These are phyloP conservation scores for Acropora yongei DNA, from an alignment of 64 coral and sea anemone genomes.

Conservation along the genomic window DNA sequence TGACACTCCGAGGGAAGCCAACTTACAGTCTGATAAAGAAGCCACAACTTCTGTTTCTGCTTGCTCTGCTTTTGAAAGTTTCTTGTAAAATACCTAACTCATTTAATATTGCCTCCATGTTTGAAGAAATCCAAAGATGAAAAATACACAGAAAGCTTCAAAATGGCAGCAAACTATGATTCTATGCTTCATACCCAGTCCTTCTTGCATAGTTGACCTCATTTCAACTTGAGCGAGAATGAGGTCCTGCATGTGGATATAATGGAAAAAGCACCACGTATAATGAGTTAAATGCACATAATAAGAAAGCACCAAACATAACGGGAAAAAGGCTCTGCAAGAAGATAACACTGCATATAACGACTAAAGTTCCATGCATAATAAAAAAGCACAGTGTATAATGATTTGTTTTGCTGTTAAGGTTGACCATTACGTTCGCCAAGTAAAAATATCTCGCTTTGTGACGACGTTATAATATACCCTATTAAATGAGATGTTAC, in stretches of 20 bases:
- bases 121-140: not conserved
- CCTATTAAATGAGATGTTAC: too few relatives aligned
- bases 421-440: too few relatives aligned
- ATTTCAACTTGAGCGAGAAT: not conserved
- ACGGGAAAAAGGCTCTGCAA: not conserved
- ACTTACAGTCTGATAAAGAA: conserved; percentile 36
- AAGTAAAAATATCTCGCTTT: too few relatives aligned
- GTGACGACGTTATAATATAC: too few relatives aligned
- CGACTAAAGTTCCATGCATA: not conserved
- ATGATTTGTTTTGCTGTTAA: not conserved
- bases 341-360: not conserved
- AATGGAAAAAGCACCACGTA: conserved; percentile 13
- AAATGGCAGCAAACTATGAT: not conserved
- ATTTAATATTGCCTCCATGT: conserved; percentile 45
- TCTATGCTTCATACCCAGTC: not conserved
- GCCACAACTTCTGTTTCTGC: conserved; percentile 24
- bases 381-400: not conserved
- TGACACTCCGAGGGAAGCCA: conserved; percentile 42
- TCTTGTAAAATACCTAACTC: conserved; percentile 24
- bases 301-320: conserved; percentile 17
- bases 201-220: not conserved
- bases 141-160: not conserved
- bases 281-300: conserved; percentile 27
- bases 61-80: conserved; percentile 49
- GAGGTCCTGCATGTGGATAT: not conserved